Percentiles rank a stretch among this genome's conserved stretches.
These are phyloP conservation scores for Dryobota labecula DNA, from an alignment of 2,888 invertebrate genomes.

Conservation along the genomic window DNA sequence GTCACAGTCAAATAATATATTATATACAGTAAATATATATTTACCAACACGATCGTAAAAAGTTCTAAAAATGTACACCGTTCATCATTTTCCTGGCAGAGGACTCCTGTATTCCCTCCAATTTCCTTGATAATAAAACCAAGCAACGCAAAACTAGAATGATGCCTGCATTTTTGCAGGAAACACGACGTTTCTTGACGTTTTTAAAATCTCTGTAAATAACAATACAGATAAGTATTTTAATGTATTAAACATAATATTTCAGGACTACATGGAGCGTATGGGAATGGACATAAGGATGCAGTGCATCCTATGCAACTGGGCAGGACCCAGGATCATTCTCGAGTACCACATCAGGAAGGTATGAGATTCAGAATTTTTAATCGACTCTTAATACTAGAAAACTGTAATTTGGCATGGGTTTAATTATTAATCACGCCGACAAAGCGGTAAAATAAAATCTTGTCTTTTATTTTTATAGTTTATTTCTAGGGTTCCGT, in stretches of 20 bases:
- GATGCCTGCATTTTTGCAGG: neutral
- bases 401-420: too few relatives aligned
- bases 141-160: neutral
- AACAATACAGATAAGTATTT: neutral
- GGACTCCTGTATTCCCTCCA: neutral
- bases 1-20: too few relatives aligned
- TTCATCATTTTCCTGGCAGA: neutral
- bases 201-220: neutral
- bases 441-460: too few relatives aligned
- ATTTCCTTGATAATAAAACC: neutral
- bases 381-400: too few relatives aligned
- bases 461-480: too few relatives aligned
- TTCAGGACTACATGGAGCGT: conserved; percentile 84
- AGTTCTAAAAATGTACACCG: too few relatives aligned
- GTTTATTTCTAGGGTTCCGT: too few relatives aligned
- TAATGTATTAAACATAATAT: conserved; percentile 18
- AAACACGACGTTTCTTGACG: neutral
- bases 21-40: too few relatives aligned
- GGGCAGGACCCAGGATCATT: conserved; percentile 82
- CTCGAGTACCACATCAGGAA: conserved; percentile 80
- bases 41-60: too few relatives aligned
- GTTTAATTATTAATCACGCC: too few relatives aligned
- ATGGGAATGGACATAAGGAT: conserved; percentile 79
- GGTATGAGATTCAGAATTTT: conserved; percentile 65
- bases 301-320: conserved; percentile 81